Percentiles rank a stretch among this genome's conserved stretches.
Conservation (phyloP, 2,797 vertebrate genomes). For the Anniella stebbinsi region DNA sequence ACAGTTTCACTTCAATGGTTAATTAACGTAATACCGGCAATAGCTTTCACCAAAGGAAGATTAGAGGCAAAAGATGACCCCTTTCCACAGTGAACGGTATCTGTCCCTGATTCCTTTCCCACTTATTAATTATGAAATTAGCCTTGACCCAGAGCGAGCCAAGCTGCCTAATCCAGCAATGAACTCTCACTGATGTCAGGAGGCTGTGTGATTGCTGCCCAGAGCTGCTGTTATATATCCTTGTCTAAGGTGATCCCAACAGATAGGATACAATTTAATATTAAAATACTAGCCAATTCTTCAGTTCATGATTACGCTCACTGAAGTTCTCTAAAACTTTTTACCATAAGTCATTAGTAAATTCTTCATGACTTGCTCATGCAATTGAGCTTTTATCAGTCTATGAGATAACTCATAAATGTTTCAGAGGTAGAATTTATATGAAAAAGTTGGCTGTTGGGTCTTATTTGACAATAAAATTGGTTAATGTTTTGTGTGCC, state of each 20-base stretch:
- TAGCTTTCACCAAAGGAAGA: background rate
- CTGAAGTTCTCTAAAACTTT: conserved; percentile 4
- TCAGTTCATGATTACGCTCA: conserved; percentile 45
- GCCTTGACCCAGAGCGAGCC: background rate
- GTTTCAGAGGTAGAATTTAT: conserved; percentile 27
- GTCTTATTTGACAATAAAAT: conserved; percentile 26
- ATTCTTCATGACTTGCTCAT: conserved; percentile 23
- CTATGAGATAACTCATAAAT: conserved; percentile 4
- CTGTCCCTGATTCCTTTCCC: background rate
- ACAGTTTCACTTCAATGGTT: background rate
- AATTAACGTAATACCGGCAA: background rate
- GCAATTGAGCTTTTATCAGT: background rate
- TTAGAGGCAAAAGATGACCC: background rate
- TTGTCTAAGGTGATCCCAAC: conserved; percentile 22
- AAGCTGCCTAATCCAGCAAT: background rate
- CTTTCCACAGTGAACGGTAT: background rate
- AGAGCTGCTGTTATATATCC: background rate
- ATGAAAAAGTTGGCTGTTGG: background rate
- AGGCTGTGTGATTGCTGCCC: background rate
- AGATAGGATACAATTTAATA: conserved; percentile 29
- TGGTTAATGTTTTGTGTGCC: background rate
- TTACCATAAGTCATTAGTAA: conserved; percentile 50
- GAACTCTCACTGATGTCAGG: background rate
- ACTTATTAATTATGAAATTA: background rate
- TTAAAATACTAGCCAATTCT: conserved; percentile 27